Base-by-base conservation (phyloP, 2,797 vertebrate genomes). In the Epinephelus coioides region DNA sequence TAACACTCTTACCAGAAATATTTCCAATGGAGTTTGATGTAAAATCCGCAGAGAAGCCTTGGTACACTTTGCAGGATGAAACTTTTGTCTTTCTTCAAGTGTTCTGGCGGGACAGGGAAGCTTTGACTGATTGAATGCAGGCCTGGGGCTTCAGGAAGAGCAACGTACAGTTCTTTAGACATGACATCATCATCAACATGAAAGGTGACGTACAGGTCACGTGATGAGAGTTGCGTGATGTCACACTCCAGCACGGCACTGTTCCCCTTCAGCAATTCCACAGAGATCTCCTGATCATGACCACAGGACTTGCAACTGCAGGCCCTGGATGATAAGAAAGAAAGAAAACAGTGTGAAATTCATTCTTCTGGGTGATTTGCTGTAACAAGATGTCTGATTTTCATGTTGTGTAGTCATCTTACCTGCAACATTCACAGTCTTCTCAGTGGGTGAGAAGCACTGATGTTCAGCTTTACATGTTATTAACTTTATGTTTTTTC, bases 201-300 rank as follows among this genome's bases (percentile, higher is more conserved):
- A 69, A 95, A 85, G 49, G 69, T 89, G 77, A 95, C 25, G 2
- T 61, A 90, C 47, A 92, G 34, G 40, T 93, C 86, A 69, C 50
- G 46, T 15, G 90, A 81, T 4, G 88, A 86, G 21, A 90, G 71
- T 14, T 59, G 34, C 47, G 74, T 86, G 78, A 93, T 55, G 14
- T 76, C 69, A 84, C 95, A 95, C 80, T 90, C 75, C 34, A 95
- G 85, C 47, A 91, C 73, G 47, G 54, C 46, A 5, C 14, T 60
- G 11, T 82, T 8, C 71, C 34, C 17, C 1, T 84, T 85, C 15
- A 10, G 25, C n/a, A 80, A 27, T 25, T 87, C 62, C 21, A 21
- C 21, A 21, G 21, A 21, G 69, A 79, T 81, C 93, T 90, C 66
- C 86, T 94, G 85, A 95, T 91, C 21, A 68, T 23, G 51, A 94